phyloP scores from a whole-genome alignment of 2,113 vertebrate genomes.

The Lepidothrix coronata region DNA sequence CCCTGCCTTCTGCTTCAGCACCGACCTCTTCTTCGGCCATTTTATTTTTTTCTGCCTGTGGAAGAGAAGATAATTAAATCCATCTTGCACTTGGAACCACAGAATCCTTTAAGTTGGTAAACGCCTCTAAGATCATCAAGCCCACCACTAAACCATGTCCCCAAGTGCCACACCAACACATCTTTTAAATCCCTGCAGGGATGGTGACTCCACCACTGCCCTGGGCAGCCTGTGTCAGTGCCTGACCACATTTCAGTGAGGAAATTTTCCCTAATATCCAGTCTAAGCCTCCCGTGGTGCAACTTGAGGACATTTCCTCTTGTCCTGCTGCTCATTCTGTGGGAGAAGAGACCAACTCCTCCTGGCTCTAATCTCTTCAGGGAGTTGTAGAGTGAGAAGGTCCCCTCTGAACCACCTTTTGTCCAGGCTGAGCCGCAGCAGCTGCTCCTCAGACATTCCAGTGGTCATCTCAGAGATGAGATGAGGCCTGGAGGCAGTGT shows the following conservation, averaged over 20 bases:
- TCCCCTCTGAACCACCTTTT: background rate
- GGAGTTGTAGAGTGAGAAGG: background rate
- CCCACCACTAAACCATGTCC: background rate
- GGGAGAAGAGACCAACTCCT: background rate
- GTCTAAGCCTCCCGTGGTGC: background rate
- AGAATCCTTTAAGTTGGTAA: background rate
- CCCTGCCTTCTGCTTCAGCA: accelerated
- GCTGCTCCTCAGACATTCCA: background rate
- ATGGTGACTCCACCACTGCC: background rate
- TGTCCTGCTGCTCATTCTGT: background rate
- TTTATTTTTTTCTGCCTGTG: background rate
- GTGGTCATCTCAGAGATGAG: accelerated
- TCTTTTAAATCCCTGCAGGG: background rate
- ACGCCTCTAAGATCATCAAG: background rate
- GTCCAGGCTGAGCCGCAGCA: background rate
- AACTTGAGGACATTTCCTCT: background rate
- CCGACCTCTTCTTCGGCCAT: background rate
- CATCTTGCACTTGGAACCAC: background rate
- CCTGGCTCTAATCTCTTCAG: background rate
- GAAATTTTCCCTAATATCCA: background rate
- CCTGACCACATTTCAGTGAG: background rate
- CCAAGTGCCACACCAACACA: background rate
- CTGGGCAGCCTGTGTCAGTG: background rate
- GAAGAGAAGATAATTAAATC: background rate
- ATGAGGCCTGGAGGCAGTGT: background rate